Conservation (phyloP, 2,113 vertebrate species). For the Opisthocomus hoazin region DNA sequence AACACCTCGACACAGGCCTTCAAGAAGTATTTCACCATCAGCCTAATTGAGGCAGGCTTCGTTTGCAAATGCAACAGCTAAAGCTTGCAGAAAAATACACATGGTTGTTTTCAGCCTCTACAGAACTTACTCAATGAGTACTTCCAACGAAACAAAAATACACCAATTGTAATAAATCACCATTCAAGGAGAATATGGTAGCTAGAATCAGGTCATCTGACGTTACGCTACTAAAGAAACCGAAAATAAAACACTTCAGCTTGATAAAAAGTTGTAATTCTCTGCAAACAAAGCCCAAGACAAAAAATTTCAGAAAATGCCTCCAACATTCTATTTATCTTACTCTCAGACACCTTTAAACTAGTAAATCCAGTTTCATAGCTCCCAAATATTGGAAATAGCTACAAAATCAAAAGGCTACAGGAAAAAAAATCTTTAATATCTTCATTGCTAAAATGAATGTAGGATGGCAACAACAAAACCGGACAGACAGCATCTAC, state of each 20-base stretch:
- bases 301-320: not conserved
- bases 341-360: not conserved
- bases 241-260: not conserved
- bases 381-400: not conserved
- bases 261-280: not conserved
- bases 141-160: not conserved
- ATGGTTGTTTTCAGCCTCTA: not conserved
- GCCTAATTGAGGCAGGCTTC: not conserved
- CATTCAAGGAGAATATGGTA: not conserved
- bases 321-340: not conserved
- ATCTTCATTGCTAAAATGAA: not conserved
- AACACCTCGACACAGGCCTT: not conserved
- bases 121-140: not conserved
- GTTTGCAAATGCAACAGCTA: not conserved
- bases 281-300: not conserved
- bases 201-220: not conserved
- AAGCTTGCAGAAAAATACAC: not conserved
- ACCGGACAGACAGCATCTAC: too few species aligned
- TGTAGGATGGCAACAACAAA: not conserved
- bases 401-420: not conserved
- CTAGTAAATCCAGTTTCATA: not conserved
- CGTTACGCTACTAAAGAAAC: not conserved
- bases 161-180: not conserved
- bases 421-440: not conserved
- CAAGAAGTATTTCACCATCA: not conserved